Conservation (phyloP, 2,113 vertebrate species). For the Ascaphus truei region DNA sequence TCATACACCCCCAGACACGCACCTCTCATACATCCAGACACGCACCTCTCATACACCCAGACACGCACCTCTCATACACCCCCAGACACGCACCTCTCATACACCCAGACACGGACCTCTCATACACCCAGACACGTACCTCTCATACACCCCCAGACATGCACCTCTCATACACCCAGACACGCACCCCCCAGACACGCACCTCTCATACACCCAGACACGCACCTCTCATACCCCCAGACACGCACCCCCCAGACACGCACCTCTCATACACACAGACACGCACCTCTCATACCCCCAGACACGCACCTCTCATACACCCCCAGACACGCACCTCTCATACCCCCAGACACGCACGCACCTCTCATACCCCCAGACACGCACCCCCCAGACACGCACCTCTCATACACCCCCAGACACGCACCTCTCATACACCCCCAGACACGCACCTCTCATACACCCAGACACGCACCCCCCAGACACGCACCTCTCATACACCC, state of each 20-base stretch:
- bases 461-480: too few species aligned
- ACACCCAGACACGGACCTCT: too few species aligned
- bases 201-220: too few species aligned
- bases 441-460: not conserved
- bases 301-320: not conserved
- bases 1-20: not conserved
- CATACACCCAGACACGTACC: not conserved
- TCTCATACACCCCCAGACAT: not conserved
- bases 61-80: too few species aligned
- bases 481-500: not conserved
- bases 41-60: slow-evolving; percentile 4
- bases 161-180: not conserved
- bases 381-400: too few species aligned
- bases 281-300: not conserved
- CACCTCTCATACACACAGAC: not conserved
- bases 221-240: not conserved
- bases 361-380: too few species aligned
- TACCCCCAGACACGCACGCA: not conserved
- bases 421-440: not conserved
- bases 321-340: not conserved
- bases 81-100: not conserved
- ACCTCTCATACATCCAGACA: not conserved
- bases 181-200: not conserved
- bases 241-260: too few species aligned
- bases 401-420: not conserved